Evolutionary conservation across 2,113 vertebrate genomes (phyloP).

Genomic region (Silurus meridionalis): DNA sequence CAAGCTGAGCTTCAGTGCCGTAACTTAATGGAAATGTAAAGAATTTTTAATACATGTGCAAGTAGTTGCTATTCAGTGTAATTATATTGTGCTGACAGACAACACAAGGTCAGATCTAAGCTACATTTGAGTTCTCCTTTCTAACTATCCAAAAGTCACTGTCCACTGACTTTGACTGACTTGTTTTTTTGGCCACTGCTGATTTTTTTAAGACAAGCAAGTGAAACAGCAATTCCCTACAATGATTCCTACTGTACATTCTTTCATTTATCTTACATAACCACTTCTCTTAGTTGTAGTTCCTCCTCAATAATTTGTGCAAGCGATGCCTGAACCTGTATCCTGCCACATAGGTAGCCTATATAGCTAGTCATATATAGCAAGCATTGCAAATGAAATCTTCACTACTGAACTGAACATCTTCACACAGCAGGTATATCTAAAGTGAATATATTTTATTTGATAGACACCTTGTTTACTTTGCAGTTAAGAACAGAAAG

Average conservation of each 20-base stretch:
- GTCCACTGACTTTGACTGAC: background rate
- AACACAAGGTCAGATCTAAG: background rate
- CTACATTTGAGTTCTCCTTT: background rate
- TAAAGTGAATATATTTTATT: background rate
- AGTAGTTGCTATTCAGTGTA: background rate
- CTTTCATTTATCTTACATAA: background rate
- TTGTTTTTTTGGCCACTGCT: background rate
- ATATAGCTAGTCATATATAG: background rate
- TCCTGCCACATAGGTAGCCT: background rate
- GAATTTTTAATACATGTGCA: background rate
- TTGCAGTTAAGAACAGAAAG: background rate
- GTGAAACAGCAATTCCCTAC: background rate
- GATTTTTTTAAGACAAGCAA: background rate
- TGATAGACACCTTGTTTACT: background rate
- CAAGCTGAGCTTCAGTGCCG: background rate
- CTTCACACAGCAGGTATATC: background rate
- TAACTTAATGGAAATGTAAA: conserved; percentile 3
- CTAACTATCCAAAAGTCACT: background rate
- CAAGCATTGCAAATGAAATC: background rate
- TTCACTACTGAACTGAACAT: background rate
- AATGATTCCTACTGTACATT: background rate
- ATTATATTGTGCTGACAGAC: conserved; percentile 1
- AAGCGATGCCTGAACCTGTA: background rate
- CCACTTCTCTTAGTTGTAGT: background rate
- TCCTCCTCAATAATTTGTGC: background rate